phyloP scores from a whole-genome alignment of 2,113 vertebrate genomes.

The Nycticorax nycticorax region DNA sequence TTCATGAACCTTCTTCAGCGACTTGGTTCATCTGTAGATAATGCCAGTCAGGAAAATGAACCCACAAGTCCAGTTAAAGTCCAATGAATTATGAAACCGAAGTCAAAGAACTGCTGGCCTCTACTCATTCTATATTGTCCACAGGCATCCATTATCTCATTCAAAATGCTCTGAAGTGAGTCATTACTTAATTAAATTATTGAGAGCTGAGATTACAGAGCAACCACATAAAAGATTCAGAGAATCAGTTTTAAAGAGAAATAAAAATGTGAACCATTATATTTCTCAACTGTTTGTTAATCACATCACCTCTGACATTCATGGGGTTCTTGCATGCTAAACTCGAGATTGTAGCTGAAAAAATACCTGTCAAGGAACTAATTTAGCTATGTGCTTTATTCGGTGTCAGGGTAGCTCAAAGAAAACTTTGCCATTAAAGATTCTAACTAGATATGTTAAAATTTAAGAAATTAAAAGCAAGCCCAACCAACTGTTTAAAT shows the following conservation, averaged over 20 bases:
- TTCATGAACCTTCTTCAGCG: neutral
- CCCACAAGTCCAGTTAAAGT: neutral
- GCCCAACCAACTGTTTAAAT: neutral
- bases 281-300: neutral
- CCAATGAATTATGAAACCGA: conserved; percentile 5
- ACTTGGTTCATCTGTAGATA: neutral
- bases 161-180: neutral
- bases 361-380: neutral
- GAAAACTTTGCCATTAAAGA: neutral
- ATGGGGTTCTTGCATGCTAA: neutral
- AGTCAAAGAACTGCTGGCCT: neutral
- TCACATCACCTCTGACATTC: neutral
- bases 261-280: neutral
- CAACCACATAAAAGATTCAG: conserved; percentile 17
- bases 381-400: neutral
- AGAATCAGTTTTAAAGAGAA: neutral
- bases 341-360: neutral
- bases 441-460: neutral
- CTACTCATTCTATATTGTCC: neutral
- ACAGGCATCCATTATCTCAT: neutral
- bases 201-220: neutral
- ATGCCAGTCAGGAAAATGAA: neutral
- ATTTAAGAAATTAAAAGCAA: neutral
- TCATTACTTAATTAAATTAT: conserved; percentile 29
- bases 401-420: neutral